A percentile compares a stretch with the other conserved stretches of the same genome.
Evolutionary conservation across 2,888 invertebrate genomes (phyloP).

Genomic region (Junonia oenone): DNA sequence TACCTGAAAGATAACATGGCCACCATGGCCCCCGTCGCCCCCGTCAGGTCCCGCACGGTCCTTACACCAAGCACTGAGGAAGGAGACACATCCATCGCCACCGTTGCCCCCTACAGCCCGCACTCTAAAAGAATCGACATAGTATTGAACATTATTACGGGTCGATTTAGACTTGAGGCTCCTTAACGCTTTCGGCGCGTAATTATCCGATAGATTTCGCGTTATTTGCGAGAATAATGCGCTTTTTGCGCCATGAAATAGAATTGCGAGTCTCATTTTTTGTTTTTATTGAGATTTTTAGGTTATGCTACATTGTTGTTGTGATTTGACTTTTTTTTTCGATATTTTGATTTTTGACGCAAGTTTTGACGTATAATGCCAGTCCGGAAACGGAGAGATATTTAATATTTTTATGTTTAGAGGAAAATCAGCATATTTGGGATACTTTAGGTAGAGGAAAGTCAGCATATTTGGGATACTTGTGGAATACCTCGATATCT

Average conservation of each 20-base stretch:
- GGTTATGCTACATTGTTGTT: conserved; percentile 13
- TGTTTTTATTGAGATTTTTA: not conserved
- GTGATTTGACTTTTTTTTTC: too few relatives aligned
- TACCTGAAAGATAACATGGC: conserved; percentile 90
- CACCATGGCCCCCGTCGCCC: conserved; percentile 97
- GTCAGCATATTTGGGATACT: too few relatives aligned
- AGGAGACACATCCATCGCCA: conserved; percentile 95
- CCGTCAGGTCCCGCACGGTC: conserved; percentile 97
- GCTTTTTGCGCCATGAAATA: conserved; percentile 25
- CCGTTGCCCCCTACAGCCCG: conserved; percentile 90
- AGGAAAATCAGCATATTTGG: too few relatives aligned
- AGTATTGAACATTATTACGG: conserved; percentile 72
- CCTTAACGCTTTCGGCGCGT: conserved; percentile 54
- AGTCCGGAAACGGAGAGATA: too few relatives aligned
- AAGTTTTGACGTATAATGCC: not conserved
- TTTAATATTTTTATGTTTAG: too few relatives aligned
- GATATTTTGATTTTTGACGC: not conserved
- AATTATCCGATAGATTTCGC: conserved; percentile 45
- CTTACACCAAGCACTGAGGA: conserved; percentile 89
- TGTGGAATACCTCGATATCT: too few relatives aligned
- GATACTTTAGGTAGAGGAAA: too few relatives aligned
- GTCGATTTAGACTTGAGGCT: conserved; percentile 65
- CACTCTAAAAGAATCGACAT: conserved; percentile 85
- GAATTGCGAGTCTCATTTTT: conserved; percentile 27
- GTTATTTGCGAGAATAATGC: conserved; percentile 18